phyloP scores from a whole-genome alignment of 2,888 invertebrate species.

The Cataglyphis altisquamis region DNA sequence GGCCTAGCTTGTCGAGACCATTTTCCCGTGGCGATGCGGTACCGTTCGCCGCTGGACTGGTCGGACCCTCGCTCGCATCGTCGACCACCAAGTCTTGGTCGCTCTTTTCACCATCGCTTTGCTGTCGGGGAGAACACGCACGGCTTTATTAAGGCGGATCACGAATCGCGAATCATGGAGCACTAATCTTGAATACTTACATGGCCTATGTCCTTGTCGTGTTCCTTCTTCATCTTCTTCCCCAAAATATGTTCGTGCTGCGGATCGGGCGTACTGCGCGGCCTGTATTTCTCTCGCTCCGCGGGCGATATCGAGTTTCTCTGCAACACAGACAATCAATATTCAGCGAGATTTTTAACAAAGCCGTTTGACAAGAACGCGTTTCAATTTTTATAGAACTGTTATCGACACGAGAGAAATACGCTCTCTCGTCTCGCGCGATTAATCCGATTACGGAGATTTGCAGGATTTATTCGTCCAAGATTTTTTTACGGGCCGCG shows the following conservation, averaged over 20 bases:
- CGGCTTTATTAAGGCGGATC: conserved; percentile 62
- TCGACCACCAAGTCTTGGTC: conserved; percentile 98
- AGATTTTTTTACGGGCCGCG: conserved; percentile 50
- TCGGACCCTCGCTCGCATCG: conserved; percentile 96
- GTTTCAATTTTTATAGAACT: conserved; percentile 22
- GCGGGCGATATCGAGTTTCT: conserved; percentile 95
- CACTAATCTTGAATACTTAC: conserved; percentile 87
- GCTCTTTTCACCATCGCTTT: conserved; percentile 94
- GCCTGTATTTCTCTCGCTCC: conserved; percentile 91
- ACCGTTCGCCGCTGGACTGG: conserved; percentile 93
- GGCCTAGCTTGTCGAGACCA: conserved; percentile 92
- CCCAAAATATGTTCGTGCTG: conserved; percentile 90
- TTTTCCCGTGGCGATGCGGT: conserved; percentile 96
- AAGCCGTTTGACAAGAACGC: conserved; percentile 5
- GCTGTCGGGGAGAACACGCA: conserved; percentile 86
- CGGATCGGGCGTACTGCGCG: conserved; percentile 92
- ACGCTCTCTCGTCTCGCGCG: conserved; percentile 47
- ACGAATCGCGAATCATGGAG: neutral
- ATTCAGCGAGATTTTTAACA: conserved; percentile 13
- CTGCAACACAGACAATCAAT: conserved; percentile 87
- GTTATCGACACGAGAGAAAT: conserved; percentile 24
- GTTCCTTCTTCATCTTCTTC: conserved; percentile 90
- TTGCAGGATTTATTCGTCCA: conserved; percentile 59
- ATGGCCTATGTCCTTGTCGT: conserved; percentile 94
- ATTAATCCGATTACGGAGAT: conserved; percentile 65